Base-by-base conservation (phyloP, 2,888 invertebrate genomes). In the Bombyx huttoni region DNA sequence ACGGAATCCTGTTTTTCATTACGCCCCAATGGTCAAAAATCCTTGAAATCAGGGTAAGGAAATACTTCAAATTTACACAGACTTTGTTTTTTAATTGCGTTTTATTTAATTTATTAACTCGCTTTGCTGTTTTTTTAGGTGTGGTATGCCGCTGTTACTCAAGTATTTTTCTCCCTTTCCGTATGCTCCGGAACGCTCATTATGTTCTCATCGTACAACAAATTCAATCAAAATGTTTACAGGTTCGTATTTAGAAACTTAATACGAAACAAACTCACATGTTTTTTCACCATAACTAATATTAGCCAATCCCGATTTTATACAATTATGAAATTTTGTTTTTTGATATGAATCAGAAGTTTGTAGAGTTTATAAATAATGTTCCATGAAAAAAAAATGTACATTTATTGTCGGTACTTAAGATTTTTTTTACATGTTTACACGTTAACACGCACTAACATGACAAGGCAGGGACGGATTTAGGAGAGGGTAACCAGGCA, bases 151-250 rank as follows among this genome's bases (percentile, higher is more conserved):
- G 95, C 95, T 1, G 93, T 94, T 0, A 93, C 93, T 0, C 95
- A 95, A 70, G 93, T 93, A 51, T 95, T 95, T 77, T 95, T 94
- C 79, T 94, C 94, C 0, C 79, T 95, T 24, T 92, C 93, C 40
- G 92, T 94, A 14, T 93, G 93, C 53, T 91, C 93, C 60, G 94
- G 94, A n/a, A 91, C 93, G 0, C 91, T 95, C 52, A 91, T 94
- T 34, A 94, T 94, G 94, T 94, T 93, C 67, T 89, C 94, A 8
- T 94, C 94, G 0, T 95, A 93, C 75, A 95, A 95, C 71, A 87
- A 89, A 12, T 94, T 95, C 69, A 75, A 83, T 9, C 92, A 93
- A 68, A 91, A 92, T 58, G 91, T 94, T 53, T 92, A 93, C 78
- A 91, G 92, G 93, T 93, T 75, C 49, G 52, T 58, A 24, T 47